Evolutionary conservation across 1,140 invertebrate species (phyloP).

Genomic region (Eurosta solidaginis): DNA sequence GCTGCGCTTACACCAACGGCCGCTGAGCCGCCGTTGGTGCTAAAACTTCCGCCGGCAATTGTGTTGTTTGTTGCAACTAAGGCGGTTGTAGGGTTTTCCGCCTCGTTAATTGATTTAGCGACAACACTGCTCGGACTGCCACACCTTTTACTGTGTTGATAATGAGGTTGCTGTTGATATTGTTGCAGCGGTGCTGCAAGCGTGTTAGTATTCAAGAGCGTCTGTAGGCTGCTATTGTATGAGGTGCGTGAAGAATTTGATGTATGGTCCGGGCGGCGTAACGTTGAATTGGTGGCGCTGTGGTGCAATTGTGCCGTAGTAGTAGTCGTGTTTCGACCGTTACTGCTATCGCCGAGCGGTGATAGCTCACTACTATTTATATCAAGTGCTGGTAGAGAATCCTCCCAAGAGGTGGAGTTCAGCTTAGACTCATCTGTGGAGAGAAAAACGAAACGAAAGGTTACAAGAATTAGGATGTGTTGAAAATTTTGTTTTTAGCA

Average conservation of each 20-base stretch:
- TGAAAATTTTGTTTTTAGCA: too few relatives aligned
- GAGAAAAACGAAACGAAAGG: background rate
- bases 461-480: too few relatives aligned
- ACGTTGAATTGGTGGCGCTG: constrained; percentile 41
- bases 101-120: constrained; percentile 9
- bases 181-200: constrained; percentile 40
- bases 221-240: constrained; percentile 32
- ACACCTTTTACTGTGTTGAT: constrained; percentile 36
- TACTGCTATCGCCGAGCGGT: constrained; percentile 26
- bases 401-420: constrained; percentile 56
- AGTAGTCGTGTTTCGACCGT: constrained; percentile 36
- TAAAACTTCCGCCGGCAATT: constrained; percentile 58
- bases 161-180: constrained; percentile 41
- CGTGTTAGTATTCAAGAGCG: constrained; percentile 3
- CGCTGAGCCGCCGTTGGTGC: constrained; percentile 55
- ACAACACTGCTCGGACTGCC: constrained; percentile 33
- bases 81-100: constrained; percentile 13
- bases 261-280: constrained; percentile 29
- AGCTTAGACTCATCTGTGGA: constrained; percentile 52
- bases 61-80: constrained; percentile 39
- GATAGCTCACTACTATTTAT: background rate
- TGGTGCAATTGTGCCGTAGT: constrained; percentile 53
- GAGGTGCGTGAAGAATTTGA: constrained; percentile 21
- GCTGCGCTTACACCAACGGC: constrained; percentile 52
- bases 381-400: constrained; percentile 40